Base-by-base conservation (phyloP, 2,797 vertebrate genomes). In the Phyllotis vaccarum region DNA sequence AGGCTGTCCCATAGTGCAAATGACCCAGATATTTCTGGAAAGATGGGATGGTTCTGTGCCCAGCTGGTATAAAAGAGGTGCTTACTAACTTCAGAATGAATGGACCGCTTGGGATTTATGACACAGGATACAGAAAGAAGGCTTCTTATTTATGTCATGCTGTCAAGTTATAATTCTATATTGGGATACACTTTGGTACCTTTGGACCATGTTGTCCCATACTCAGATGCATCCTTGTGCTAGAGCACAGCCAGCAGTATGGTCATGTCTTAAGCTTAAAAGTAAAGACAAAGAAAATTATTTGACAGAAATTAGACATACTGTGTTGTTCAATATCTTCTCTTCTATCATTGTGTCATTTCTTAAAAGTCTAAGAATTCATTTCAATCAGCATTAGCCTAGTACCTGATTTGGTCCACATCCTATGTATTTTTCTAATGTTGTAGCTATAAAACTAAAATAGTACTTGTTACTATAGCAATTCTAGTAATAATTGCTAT, bases 51-150 rank as follows among this genome's bases (percentile, higher is more conserved):
- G 72, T 66, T 66, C 90, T 60, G 14, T 3, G 22, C 52, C 34
- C 16, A 37, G 13, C 60, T 94, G 80, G 58, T 40, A 90, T 62
- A 74, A 13, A 91, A 11, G 37, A 64, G 31, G n/a, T n/a, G 14
- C 72, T 95, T 5, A 0, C 58, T 56, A 91, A 75, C 34, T 94
- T 92, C 74, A 54, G 60, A 92, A 96, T 93, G 60, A 95, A 96
- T 46, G 68, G 70, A 74, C 19, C 22, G 5, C 90, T 86, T 89
- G 64, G 72, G 22, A 91, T 58, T 86, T 56, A 40, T 93, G 64
- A 88, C 31, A 49, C 4, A 74, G 22, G 16, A 6, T 89, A 21
- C 87, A 49, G 17, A 90, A 88, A 83, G 49, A 92, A 49, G 4
- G 1, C 11, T 89, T 89, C 24, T 54, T 94, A 92, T 86, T 52